Base-by-base conservation (phyloP, 2,888 invertebrate species). In the Eristalis pertinax region DNA sequence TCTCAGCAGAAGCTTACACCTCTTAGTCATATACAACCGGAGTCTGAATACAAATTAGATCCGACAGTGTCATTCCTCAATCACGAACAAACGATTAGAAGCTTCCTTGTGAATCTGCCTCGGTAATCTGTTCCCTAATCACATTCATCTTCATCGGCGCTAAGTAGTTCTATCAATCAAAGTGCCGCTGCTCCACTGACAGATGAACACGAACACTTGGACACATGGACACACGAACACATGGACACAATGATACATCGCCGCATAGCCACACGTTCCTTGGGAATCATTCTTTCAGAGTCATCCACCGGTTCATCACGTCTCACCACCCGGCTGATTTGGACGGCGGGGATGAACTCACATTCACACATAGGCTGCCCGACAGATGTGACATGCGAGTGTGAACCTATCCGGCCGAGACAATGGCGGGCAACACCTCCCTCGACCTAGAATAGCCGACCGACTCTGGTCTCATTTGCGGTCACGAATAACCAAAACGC, bases 161-260 rank as follows among this genome's bases (percentile, higher is more conserved):
- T 72, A 38, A 72, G 70, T 26, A 38, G 60, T 72, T 72, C 58
- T 58, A 72, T 62, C 70, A 72, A 26, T 60, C 60, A 35, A 60
- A 29, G 15, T 58, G 70, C 58, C 19, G 50, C 50, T 50, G 32
- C 10, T 41, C 11, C n/a, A 68, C 29, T 19, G 32, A 60, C 26
- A 60, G 26, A 26, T 60, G 26, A 29, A 60, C 26, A 60, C 13
- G 29, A 10, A 29, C 50, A 19, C 15, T 38, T 43, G 63, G 41
- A 41, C 24, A 60, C 24, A 22, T 32, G n/a, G n/a, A 43, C 43
- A 43, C 43, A 43, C 19, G 43, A 19, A 19, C 50, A 4, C 32
- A 32, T 10, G 32, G 32, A 8, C 32, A 32, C 32, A 32, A 32
- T 32, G 32, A 32, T 32, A 32, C 15, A 68, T 7, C 26, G 19